These are phyloP conservation scores for Falcunculus frontatus DNA, from an alignment of 2,113 vertebrate species.

Conservation along the genomic window DNA sequence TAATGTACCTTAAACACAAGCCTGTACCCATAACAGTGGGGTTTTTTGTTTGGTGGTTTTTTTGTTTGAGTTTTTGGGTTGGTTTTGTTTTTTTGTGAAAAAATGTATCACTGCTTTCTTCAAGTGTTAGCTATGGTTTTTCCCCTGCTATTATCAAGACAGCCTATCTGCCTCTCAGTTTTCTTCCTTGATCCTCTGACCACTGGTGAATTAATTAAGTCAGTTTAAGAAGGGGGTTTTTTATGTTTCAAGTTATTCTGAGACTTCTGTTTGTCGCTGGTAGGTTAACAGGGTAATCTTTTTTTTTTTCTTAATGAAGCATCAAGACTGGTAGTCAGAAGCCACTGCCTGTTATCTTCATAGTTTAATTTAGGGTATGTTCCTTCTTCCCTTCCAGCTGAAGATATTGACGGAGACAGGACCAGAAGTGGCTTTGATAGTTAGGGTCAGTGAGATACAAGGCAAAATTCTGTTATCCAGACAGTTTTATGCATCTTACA, in stretches of 20 bases:
- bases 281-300: neutral
- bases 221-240: neutral
- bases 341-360: neutral
- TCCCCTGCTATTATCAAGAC: neutral
- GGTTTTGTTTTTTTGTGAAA: neutral
- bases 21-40: neutral
- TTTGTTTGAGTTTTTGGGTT: neutral
- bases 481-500: neutral
- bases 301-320: neutral
- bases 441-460: neutral
- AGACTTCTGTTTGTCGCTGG: neutral
- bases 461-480: neutral
- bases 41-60: neutral
- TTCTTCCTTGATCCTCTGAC: neutral
- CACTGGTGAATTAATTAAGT: neutral
- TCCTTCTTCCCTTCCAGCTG: neutral
- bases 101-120: neutral
- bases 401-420: neutral
- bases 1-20: neutral
- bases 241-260: neutral
- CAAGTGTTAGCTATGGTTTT: neutral
- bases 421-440: neutral
- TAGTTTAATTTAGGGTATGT: neutral
- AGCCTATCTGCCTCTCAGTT: neutral
- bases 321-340: neutral